These are phyloP conservation scores for Zygaena filipendulae DNA, from an alignment of 2,888 invertebrate genomes.

Conservation along the genomic window DNA sequence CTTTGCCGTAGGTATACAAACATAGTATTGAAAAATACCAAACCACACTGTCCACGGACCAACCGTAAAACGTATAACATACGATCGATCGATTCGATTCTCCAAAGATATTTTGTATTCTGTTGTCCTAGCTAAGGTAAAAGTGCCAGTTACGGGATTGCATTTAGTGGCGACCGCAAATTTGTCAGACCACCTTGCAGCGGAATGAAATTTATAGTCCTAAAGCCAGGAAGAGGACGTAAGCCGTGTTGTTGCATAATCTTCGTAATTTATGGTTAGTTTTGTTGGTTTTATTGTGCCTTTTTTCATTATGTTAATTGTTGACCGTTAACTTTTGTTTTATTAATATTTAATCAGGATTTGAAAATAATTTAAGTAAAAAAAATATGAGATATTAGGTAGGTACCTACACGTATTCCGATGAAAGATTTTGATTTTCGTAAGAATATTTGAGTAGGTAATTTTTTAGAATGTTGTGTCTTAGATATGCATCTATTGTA, in stretches of 20 bases:
- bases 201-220: constrained; percentile 59
- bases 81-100: no score
- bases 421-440: no score
- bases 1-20: constrained; percentile 13
- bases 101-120: constrained; percentile 12
- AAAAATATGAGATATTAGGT: no score
- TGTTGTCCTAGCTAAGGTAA: constrained; percentile 20
- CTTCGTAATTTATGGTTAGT: constrained; percentile 53
- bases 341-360: constrained; percentile 20
- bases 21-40: no score
- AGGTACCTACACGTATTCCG: no score
- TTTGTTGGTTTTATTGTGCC: constrained; percentile 43
- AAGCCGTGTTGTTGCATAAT: constrained; percentile 64
- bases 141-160: constrained; percentile 18
- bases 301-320: constrained; percentile 5
- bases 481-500: no score
- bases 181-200: constrained; percentile 68
- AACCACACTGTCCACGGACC: no score
- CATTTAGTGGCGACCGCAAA: constrained; percentile 49
- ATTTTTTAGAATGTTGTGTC: no score
- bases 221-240: constrained; percentile 55
- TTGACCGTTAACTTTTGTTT: constrained; percentile 41
- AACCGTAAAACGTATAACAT: no score
- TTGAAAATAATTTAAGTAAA: no score
- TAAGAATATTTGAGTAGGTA: no score